Percentiles rank a stretch among this genome's conserved stretches.
Evolutionary conservation across 2,797 vertebrate species (phyloP).

Genomic region (Phrynocephalus vlangalii): DNA sequence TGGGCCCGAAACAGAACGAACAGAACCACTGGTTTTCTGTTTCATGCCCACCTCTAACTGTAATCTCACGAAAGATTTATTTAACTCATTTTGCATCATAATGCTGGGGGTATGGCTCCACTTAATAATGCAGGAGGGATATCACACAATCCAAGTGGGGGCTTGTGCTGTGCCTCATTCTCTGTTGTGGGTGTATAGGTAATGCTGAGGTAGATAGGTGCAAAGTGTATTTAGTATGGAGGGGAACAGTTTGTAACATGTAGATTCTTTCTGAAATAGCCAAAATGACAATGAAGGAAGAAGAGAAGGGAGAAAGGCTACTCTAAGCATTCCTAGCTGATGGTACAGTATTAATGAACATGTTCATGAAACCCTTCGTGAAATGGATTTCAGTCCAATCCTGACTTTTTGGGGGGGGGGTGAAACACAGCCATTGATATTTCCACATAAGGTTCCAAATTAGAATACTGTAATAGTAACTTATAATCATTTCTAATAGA

Average conservation of each 20-base stretch:
- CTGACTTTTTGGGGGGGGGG: neutral
- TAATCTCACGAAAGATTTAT: too few species aligned
- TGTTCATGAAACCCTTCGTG: neutral
- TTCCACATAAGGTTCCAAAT: slow-evolving; percentile 59
- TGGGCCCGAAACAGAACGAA: too few species aligned
- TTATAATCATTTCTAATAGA: slow-evolving; percentile 52
- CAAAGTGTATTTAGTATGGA: too few species aligned
- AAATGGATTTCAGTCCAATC: neutral
- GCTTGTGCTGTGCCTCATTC: neutral
- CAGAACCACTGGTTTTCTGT: too few species aligned
- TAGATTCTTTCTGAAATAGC: neutral
- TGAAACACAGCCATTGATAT: slow-evolving; percentile 47
- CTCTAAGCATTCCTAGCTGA: neutral
- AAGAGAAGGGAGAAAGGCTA: neutral
- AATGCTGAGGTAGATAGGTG: too few species aligned
- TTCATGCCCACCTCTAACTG: too few species aligned
- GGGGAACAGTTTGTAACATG: neutral
- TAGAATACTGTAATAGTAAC: slow-evolving; percentile 45
- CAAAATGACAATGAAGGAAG: too few species aligned
- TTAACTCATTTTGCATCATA: too few species aligned
- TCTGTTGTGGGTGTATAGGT: neutral
- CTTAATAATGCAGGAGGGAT: neutral
- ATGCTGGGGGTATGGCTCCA: too few species aligned
- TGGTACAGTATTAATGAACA: neutral
- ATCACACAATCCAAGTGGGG: neutral